phyloP scores from a whole-genome alignment of 2,113 vertebrate genomes.

The Grallaria varia region DNA sequence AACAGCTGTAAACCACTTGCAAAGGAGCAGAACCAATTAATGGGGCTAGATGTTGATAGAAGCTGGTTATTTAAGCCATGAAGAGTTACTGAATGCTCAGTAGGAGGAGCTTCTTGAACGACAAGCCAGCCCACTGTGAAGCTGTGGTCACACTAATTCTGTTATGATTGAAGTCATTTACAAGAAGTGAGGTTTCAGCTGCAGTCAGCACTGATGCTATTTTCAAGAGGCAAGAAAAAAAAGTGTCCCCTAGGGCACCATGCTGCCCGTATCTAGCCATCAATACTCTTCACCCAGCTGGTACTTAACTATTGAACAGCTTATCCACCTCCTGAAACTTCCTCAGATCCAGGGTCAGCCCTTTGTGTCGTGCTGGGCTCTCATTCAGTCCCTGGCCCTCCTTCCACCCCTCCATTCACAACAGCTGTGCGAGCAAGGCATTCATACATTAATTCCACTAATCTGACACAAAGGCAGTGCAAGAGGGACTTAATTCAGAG shows the following conservation, averaged over 20 bases:
- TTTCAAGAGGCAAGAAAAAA: constrained; percentile 48
- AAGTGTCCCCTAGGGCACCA: constrained; percentile 27
- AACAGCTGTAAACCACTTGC: neutral
- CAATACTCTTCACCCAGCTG: neutral
- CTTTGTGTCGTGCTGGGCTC: neutral
- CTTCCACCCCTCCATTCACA: neutral
- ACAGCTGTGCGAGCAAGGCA: neutral
- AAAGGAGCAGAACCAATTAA: neutral
- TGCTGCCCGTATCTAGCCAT: neutral
- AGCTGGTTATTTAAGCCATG: neutral
- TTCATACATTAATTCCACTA: neutral
- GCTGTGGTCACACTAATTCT: constrained; percentile 74
- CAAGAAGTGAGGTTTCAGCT: constrained; percentile 78
- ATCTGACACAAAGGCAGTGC: neutral
- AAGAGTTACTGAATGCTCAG: neutral
- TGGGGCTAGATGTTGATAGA: neutral
- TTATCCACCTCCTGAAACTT: neutral
- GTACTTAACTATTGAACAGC: neutral
- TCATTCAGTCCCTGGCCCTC: neutral
- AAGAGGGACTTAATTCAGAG: neutral
- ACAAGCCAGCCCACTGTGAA: neutral
- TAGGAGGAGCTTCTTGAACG: neutral
- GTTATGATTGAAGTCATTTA: constrained; percentile 77
- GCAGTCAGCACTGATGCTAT: constrained; percentile 59
- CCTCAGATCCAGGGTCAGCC: neutral